Conservation (phyloP, 30 jellyfish, hydroid and myxozoan genomes). For the Hydractinia echinata region DNA sequence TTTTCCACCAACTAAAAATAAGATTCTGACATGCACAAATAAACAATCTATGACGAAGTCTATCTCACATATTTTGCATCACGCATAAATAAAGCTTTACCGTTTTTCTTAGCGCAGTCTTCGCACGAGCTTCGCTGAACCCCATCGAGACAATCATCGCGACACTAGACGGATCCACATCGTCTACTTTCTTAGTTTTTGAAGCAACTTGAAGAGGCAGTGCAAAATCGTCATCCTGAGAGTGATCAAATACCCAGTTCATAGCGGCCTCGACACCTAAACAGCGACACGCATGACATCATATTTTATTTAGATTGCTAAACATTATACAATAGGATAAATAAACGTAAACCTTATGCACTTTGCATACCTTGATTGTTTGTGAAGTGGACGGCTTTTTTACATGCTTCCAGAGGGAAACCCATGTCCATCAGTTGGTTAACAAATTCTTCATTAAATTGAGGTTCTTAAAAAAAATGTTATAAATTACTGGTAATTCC, state of each 20-base stretch:
- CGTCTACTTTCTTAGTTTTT: background rate
- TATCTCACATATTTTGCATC: background rate
- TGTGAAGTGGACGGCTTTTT: slow-evolving; percentile 75
- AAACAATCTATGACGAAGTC: no score
- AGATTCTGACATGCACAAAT: no score
- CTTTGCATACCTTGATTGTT: slow-evolving; percentile 56
- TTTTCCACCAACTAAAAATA: no score
- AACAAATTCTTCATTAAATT: slow-evolving; percentile 47
- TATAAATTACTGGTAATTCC: no score
- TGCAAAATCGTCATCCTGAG: slow-evolving; percentile 42
- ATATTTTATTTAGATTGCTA: background rate
- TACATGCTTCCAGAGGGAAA: slow-evolving; percentile 85
- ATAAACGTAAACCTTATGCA: background rate
- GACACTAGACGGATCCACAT: slow-evolving; percentile 30
- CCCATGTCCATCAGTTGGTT: slow-evolving; percentile 88
- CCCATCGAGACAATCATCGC: slow-evolving; percentile 88
- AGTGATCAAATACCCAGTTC: slow-evolving; percentile 92
- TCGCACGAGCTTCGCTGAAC: slow-evolving; percentile 68
- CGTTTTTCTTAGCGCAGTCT: slow-evolving; percentile 68
- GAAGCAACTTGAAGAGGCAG: slow-evolving; percentile 9
- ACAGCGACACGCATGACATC: background rate
- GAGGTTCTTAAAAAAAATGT: slow-evolving; percentile 16
- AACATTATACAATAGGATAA: background rate
- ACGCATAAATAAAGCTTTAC: slow-evolving; percentile 24
- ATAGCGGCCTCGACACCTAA: slow-evolving; percentile 90